phyloP scores from a whole-genome alignment of 1,140 invertebrate genomes.

The Metopolophium dirhodum region DNA sequence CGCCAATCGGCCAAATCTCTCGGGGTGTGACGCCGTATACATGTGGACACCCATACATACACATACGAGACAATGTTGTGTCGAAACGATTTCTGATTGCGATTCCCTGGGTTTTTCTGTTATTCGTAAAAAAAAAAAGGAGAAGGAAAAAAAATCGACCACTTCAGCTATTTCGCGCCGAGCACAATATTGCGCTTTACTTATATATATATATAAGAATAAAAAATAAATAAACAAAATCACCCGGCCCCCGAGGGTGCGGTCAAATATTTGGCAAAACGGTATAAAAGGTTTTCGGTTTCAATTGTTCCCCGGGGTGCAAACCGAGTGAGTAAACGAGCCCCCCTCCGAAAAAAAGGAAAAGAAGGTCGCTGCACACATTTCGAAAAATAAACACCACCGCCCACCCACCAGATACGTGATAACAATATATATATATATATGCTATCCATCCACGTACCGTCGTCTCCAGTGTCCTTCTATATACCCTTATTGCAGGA shows the following conservation, averaged over 20 bases:
- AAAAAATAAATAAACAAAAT: slow-evolving; percentile 34
- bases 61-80: neutral
- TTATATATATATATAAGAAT: neutral
- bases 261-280: slow-evolving; percentile 49
- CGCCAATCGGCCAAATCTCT: neutral
- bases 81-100: slow-evolving; percentile 18
- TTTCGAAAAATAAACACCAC: slow-evolving; percentile 15
- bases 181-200: neutral
- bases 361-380: neutral
- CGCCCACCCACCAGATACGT: neutral
- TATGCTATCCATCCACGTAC: neutral
- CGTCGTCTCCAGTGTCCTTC: neutral
- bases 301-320: slow-evolving; percentile 45
- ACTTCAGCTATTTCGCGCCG: neutral
- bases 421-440: neutral
- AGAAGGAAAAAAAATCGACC: neutral
- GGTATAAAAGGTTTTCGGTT: slow-evolving; percentile 39
- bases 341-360: neutral
- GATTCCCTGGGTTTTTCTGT: neutral
- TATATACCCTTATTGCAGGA: neutral
- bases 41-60: neutral
- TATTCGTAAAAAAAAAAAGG: neutral
- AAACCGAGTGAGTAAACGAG: slow-evolving; percentile 11
- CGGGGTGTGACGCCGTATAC: too few relatives aligned
- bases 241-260: neutral